Evolutionary conservation across 2,797 vertebrate genomes (phyloP).

Genomic region (Propithecus perrieri): DNA sequence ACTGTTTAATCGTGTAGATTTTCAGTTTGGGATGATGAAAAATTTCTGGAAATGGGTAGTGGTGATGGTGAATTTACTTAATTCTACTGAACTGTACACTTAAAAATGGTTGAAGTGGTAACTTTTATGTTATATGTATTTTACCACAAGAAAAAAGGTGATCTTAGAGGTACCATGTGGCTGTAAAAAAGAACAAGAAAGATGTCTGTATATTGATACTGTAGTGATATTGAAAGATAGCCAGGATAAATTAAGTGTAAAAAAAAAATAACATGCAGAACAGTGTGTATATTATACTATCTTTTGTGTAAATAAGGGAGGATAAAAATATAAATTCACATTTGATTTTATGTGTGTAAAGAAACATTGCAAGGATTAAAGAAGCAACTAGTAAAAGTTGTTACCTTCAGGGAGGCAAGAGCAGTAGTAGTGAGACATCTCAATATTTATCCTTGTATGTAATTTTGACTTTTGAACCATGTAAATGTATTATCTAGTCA

Average conservation of each 20-base stretch:
- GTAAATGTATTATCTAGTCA: not conserved
- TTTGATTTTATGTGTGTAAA: slow-evolving; percentile 7
- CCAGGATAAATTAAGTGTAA: not conserved
- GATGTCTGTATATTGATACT: not conserved
- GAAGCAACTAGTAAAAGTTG: not conserved
- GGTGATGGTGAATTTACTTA: not conserved
- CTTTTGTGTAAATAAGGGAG: slow-evolving; percentile 1
- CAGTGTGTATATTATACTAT: not conserved
- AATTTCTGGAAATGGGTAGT: not conserved
- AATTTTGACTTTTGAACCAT: slow-evolving; percentile 7
- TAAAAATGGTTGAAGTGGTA: not conserved
- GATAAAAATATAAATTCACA: not conserved
- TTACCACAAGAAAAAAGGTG: not conserved
- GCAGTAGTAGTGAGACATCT: not conserved
- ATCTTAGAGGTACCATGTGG: not conserved
- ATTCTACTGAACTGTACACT: not conserved
- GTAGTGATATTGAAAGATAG: not conserved
- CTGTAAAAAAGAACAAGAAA: not conserved
- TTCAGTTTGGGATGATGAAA: not conserved
- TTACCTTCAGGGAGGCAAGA: not conserved
- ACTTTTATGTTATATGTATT: not conserved
- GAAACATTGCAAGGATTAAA: not conserved
- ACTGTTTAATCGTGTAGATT: not conserved
- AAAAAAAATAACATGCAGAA: not conserved
- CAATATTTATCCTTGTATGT: not conserved